Evolutionary conservation across 2,113 vertebrate genomes (phyloP).

Genomic region (Oceanodroma tethys): DNA sequence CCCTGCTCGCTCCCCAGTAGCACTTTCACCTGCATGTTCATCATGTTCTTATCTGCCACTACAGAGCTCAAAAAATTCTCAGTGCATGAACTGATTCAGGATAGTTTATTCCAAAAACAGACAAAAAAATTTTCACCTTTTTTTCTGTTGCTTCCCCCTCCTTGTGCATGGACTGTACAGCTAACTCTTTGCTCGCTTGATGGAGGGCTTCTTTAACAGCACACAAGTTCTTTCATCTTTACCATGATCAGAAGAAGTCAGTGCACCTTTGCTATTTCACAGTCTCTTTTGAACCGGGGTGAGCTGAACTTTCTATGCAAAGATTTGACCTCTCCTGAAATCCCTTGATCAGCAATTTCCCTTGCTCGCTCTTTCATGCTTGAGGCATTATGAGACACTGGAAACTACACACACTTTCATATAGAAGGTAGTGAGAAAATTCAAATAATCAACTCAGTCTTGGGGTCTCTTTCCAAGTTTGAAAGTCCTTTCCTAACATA

Average conservation of each 20-base stretch:
- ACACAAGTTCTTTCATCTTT: neutral
- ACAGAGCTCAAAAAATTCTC: neutral
- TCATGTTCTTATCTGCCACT: neutral
- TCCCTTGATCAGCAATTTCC: constrained; percentile 56
- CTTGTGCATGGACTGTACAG: neutral
- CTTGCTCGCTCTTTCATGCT: neutral
- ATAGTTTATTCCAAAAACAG: neutral
- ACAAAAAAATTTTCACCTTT: neutral
- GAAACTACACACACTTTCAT: constrained; percentile 5
- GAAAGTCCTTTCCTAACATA: constrained; percentile 10
- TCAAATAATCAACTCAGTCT: constrained; percentile 18
- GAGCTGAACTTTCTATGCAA: constrained; percentile 42
- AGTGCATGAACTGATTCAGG: neutral
- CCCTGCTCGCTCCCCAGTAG: neutral
- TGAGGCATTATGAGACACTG: neutral
- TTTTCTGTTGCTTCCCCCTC: neutral
- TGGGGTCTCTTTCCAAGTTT: neutral
- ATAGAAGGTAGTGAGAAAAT: constrained; percentile 35
- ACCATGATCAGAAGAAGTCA: neutral
- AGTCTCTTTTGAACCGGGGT: neutral
- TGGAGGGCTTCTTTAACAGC: neutral
- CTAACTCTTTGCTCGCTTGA: neutral
- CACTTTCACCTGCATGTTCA: accelerated
- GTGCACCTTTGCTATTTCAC: neutral
- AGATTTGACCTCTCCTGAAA: constrained; percentile 35